Conservation (phyloP, 2,113 vertebrate species). For the Ciconia boyciana region DNA sequence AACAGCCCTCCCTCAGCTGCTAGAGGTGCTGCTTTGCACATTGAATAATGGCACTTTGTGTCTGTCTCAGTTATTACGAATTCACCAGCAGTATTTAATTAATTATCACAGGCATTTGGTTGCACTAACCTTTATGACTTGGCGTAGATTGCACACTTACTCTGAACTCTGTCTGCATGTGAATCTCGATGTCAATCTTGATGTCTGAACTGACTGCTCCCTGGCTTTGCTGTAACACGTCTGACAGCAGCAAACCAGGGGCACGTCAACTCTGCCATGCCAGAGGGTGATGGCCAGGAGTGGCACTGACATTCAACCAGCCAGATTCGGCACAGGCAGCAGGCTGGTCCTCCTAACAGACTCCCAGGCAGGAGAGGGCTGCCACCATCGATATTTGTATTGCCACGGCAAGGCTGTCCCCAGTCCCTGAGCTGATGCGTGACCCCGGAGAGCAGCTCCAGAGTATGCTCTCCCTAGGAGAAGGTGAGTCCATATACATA, state of each 20-base stretch:
- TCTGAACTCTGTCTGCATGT: background rate
- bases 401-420: background rate
- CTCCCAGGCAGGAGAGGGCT: background rate
- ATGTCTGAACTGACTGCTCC: background rate
- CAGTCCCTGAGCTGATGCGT: background rate
- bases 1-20: constrained; percentile 22
- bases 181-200: background rate
- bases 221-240: background rate
- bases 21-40: background rate
- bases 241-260: background rate
- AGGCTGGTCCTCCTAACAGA: background rate
- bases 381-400: background rate
- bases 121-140: constrained; percentile 7
- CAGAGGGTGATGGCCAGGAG: background rate
- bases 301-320: background rate
- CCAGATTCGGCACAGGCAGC: background rate
- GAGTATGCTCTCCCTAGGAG: background rate
- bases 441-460: background rate
- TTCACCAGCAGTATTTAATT: background rate
- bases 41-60: background rate
- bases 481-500: background rate
- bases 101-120: constrained; percentile 44
- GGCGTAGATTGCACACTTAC: background rate
- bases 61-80: background rate
- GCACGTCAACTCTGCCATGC: background rate